phyloP scores from a whole-genome alignment of 2,113 vertebrate species.

The Eptesicus fuscus region DNA sequence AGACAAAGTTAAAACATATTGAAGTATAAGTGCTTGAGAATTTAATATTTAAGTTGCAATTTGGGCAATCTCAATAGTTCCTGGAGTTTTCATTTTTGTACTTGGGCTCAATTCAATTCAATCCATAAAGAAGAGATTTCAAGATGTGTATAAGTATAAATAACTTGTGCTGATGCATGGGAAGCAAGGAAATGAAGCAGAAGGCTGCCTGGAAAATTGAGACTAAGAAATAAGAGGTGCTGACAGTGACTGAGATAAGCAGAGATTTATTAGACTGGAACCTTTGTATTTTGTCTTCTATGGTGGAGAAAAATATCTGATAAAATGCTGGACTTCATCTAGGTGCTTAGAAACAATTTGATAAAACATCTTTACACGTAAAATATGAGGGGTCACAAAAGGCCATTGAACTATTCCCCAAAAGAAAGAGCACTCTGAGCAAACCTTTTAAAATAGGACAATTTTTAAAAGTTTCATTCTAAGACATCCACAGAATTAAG shows the following conservation, averaged over 20 bases:
- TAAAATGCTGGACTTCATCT: conserved; percentile 30
- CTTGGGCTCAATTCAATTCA: conserved; percentile 76
- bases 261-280: background rate
- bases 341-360: background rate
- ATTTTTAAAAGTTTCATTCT: conserved; percentile 17
- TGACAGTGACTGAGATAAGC: conserved; percentile 52
- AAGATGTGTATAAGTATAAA: conserved; percentile 69
- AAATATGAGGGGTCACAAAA: conserved; percentile 28
- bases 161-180: conserved; percentile 71
- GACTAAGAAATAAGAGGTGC: conserved; percentile 10
- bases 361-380: conserved; percentile 20
- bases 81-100: conserved; percentile 81
- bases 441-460: background rate
- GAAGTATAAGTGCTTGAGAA: conserved; percentile 77
- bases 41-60: conserved; percentile 83
- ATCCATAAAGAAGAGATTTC: conserved; percentile 76
- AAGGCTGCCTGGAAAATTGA: conserved; percentile 48
- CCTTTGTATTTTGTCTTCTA: conserved; percentile 38
- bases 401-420: background rate
- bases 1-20: conserved; percentile 78
- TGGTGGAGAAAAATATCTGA: conserved; percentile 35
- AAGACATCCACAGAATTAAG: background rate
- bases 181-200: conserved; percentile 65
- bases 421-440: background rate
- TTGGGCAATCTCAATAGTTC: conserved; percentile 81